phyloP scores from a whole-genome alignment of 2,797 vertebrate genomes.

The Fratercula arctica region DNA sequence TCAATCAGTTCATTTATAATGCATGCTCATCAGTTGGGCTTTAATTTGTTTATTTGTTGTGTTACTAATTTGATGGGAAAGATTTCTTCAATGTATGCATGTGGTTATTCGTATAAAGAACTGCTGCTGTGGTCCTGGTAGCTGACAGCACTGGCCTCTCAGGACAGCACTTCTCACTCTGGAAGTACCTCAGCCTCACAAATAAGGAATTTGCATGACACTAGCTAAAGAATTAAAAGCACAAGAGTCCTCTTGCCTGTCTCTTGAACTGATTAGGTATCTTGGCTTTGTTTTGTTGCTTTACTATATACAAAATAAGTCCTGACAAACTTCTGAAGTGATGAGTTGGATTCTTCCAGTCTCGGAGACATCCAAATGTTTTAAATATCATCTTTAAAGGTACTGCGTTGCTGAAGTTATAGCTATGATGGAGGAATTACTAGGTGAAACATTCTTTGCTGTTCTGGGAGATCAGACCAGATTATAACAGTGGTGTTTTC shows the following conservation, averaged over 20 bases:
- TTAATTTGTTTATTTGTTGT: not conserved
- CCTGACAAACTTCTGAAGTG: not conserved
- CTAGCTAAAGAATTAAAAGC: not conserved
- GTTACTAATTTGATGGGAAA: not conserved
- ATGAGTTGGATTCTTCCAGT: not conserved
- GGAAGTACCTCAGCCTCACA: not conserved
- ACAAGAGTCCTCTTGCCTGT: not conserved
- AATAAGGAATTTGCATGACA: not conserved
- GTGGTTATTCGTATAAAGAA: not conserved
- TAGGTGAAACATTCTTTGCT: not conserved
- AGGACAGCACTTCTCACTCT: not conserved
- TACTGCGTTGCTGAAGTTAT: not conserved
- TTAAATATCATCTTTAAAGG: not conserved
- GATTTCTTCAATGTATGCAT: not conserved
- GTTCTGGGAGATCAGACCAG: not conserved
- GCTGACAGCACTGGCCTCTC: not conserved
- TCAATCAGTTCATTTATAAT: not conserved
- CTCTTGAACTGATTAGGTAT: not conserved
- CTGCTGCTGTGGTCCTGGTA: not conserved
- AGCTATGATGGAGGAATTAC: not conserved
- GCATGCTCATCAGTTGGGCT: not conserved
- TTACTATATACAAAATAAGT: not conserved
- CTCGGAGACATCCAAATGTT: not conserved
- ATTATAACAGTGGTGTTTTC: not conserved
- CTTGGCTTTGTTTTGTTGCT: not conserved